Evolutionary conservation across 1,140 invertebrate species (phyloP).

Genomic region (Caerostris extrusa): DNA sequence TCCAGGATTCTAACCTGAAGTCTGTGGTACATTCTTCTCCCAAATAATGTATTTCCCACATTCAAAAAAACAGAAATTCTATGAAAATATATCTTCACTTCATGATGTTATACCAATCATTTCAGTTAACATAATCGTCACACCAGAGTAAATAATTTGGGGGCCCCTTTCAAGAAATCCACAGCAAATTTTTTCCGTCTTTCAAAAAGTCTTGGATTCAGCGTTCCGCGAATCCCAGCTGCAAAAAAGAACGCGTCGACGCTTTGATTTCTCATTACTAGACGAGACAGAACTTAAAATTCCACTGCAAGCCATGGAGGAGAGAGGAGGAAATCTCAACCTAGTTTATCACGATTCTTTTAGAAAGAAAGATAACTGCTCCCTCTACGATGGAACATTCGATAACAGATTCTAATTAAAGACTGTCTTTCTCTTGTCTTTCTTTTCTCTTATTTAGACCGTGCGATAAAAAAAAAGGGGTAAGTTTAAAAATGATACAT

Average conservation of each 20-base stretch:
- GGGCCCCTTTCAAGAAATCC: neutral
- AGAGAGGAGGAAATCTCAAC: neutral
- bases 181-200: neutral
- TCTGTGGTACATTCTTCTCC: too few relatives aligned
- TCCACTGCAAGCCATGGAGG: neutral
- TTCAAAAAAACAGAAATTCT: neutral
- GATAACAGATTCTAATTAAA: constrained; percentile 42
- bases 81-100: neutral
- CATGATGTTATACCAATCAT: neutral
- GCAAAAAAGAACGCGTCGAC: constrained; percentile 1
- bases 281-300: neutral
- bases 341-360: constrained; percentile 1
- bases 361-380: too few relatives aligned
- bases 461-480: too few relatives aligned
- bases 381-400: neutral
- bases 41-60: too few relatives aligned
- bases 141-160: constrained; percentile 7
- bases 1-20: too few relatives aligned
- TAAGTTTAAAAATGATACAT: too few relatives aligned
- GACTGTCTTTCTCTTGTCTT: too few relatives aligned
- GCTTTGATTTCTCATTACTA: constrained; percentile 34
- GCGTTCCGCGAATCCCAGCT: neutral
- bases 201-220: neutral
- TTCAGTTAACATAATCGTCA: neutral
- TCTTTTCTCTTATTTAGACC: too few relatives aligned